Conservation (phyloP, 2,888 invertebrate species). For the Rhagophthalmus giganteus region DNA sequence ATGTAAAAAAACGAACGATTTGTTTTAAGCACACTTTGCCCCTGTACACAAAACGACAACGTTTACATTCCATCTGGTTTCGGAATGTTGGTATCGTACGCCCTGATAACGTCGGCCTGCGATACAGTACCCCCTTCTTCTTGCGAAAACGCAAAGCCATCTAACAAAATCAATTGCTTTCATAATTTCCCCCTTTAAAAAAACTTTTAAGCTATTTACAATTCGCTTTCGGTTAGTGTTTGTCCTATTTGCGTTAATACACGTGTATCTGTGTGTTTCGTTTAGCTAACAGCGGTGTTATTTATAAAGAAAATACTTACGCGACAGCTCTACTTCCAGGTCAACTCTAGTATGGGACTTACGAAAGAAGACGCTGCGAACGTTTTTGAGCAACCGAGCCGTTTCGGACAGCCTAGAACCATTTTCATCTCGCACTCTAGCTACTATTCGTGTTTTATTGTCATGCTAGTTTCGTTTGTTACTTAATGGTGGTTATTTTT, state of each 20-base stretch:
- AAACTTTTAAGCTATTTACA: slow-evolving; percentile 8
- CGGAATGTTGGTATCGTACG: slow-evolving; percentile 91
- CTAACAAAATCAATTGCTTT: slow-evolving; percentile 56
- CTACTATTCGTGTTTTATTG: slow-evolving; percentile 25
- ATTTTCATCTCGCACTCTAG: slow-evolving; percentile 39
- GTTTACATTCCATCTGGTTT: slow-evolving; percentile 66
- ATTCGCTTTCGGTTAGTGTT: not conserved
- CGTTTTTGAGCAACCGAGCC: slow-evolving; percentile 92
- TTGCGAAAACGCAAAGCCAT: slow-evolving; percentile 99
- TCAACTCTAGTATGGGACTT: slow-evolving; percentile 78
- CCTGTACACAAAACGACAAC: not conserved
- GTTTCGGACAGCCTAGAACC: slow-evolving; percentile 93
- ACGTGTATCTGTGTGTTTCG: too few species aligned
- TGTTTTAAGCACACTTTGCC: slow-evolving; percentile 9
- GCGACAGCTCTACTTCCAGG: slow-evolving; percentile 88
- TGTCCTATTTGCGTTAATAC: not conserved
- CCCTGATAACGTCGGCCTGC: slow-evolving; percentile 92
- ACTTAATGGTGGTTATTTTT: not conserved
- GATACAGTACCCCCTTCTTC: slow-evolving; percentile 96
- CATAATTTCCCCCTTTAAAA: slow-evolving; percentile 5
- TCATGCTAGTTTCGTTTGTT: slow-evolving; percentile 15
- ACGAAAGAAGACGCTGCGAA: slow-evolving; percentile 86
- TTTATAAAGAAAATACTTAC: slow-evolving; percentile 67
- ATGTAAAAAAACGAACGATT: too few species aligned
- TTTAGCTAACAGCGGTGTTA: slow-evolving; percentile 15